Base-by-base conservation (phyloP, 2,113 vertebrate genomes). In the Limanda limanda region DNA sequence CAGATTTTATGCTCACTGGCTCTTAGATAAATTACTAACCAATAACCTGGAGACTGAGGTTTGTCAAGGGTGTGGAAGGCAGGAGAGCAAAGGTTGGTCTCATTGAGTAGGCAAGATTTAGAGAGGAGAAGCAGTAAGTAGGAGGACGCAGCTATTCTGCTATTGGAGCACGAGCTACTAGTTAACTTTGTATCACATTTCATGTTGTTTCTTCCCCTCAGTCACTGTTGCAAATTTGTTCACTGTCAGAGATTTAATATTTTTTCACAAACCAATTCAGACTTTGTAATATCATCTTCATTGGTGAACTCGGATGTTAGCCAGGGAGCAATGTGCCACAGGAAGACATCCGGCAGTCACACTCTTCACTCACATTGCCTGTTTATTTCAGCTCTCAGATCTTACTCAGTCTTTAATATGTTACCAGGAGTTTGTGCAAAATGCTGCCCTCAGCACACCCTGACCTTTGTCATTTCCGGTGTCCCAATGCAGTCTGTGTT, bases 381-480 rank as follows among this genome's bases (percentile, higher is more conserved):
- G 21, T 78, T 78, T 73, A 27, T 83, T 66, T 69, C 48, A 63
- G 65, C 37, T 25, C 42, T 63, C 72, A 77, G 71, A 70, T 82
- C 67, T 72, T 81, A 72, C 66, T 31, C 59, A 20, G 65, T 74
- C 66, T 88, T 92, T 93, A 94, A 93, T 95, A 82, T 86, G 83
- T 94, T 88, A 93, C 92, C 78, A 89, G 75, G 59, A 78, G 71
- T 83, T 78, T 79, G 68, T 77, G 83, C 89, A 85, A 93, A 91
- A 83, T 7, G 74, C 86, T 89, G 83, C 73, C 80, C 83, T 92
- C 85, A 88, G 87, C 89, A 81, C 86, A 85, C 85, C 65, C 79
- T 90, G 92, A 94, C 92, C 94, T 92, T 93, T 94, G 92, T 89
- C 76, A 76, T 92, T 91, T 94, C 92, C 83, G 81, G 85, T 87